A percentile compares a stretch with the other conserved stretches of the same genome.
Conservation (phyloP, 2,113 vertebrate species). For the Cebus imitator region DNA sequence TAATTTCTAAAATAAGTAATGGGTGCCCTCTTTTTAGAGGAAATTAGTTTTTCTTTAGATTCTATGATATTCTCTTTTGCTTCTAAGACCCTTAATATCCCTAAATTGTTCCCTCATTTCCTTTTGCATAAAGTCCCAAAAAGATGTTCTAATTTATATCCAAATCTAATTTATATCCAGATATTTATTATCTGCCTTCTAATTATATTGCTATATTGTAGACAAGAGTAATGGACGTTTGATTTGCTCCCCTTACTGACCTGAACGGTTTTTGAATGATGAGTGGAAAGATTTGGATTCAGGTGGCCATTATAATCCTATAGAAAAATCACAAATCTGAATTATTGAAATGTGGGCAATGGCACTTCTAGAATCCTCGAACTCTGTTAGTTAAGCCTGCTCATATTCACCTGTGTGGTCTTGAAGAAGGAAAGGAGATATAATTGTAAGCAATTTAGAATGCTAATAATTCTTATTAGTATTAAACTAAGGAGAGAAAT, state of each 20-base stretch:
- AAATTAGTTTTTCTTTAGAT: neutral
- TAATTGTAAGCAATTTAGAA: neutral
- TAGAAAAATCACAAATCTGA: neutral
- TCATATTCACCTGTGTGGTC: neutral
- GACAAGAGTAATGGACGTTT: neutral
- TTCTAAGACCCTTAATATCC: neutral
- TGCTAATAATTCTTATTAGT: neutral
- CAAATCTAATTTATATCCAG: neutral
- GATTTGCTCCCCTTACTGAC: neutral
- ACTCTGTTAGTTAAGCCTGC: too few relatives aligned
- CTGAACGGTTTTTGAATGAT: neutral
- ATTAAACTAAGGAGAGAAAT: neutral
- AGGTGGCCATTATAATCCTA: neutral
- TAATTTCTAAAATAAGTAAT: neutral
- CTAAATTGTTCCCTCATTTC: neutral
- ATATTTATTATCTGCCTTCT: neutral
- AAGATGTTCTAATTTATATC: neutral
- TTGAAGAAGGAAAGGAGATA: neutral
- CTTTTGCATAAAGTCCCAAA: neutral
- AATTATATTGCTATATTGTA: neutral
- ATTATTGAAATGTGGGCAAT: neutral
- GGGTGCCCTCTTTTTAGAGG: neutral
- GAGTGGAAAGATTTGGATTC: neutral
- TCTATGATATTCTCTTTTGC: neutral
- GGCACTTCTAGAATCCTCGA: neutral